Base-by-base conservation (phyloP, 2,113 vertebrate species). In the Tragulus kanchil region DNA sequence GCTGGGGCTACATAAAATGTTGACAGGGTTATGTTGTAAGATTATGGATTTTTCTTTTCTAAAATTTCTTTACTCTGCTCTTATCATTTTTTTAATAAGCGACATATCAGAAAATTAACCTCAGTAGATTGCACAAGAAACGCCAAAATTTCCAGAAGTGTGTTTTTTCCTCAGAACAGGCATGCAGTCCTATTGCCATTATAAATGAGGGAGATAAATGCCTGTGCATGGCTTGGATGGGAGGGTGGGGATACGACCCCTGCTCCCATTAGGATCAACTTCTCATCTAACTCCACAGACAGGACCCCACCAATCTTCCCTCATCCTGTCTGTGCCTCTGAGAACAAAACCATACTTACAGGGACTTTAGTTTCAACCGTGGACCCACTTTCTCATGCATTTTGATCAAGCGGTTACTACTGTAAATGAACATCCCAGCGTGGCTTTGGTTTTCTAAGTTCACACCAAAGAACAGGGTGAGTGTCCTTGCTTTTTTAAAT, bases 401-500 rank as follows among this genome's bases (percentile, higher is more conserved):
- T 98, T 94, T 97, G 87, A 98, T 97, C 78, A 98, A 88, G 56
- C 61, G 96, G 31, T 89, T 97, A n/a, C 97, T 98, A 61, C 95
- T 98, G 48, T 97, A 98, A 85, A 98, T 97, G 62, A 98, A 98
- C 97, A 98, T 98, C 61, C 94, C 78, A 61, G 93, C 71, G 67
- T 97, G 96, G 96, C 92, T 98, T 97, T 42, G 96, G 15, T 98
- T 97, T 93, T 98, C 91, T 50, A 75, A 3, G 19, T 98, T 98
- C 90, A 97, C 97, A 92, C 96, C 97, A 96, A 98, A 98, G 94
- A 98, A 96, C 67, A 98, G 87, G 61, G 73, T 97, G 10, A 91
- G 97, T 8, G 97, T 96, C 78, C 97, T 98, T 89, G 95, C 85
- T 56, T 97, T 97, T 75, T 31, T 98, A 36, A 97, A 85, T 97